Evolutionary conservation across 2,113 vertebrate genomes (phyloP).

Genomic region (Actinemys pallida): DNA sequence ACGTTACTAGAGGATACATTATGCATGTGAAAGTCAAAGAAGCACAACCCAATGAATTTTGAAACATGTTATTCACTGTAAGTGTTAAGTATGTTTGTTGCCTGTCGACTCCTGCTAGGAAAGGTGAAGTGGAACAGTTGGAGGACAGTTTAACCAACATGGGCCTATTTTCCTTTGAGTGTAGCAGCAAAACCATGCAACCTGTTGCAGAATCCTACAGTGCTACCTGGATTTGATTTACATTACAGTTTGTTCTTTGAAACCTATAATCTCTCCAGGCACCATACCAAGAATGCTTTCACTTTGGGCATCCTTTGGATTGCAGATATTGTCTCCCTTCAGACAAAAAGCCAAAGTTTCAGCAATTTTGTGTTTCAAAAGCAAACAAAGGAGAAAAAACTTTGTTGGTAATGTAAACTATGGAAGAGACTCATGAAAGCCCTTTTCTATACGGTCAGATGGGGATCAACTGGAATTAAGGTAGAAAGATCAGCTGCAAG

Average conservation of each 20-base stretch:
- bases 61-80: conserved; percentile 60
- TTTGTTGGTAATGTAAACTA: neutral
- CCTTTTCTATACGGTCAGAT: neutral
- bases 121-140: conserved; percentile 76
- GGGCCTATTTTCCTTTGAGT: conserved; percentile 71
- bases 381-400: neutral
- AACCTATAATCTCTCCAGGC: conserved; percentile 74
- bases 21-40: conserved; percentile 47
- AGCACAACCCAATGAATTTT: conserved; percentile 57
- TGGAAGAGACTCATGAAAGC: neutral
- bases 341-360: conserved; percentile 9
- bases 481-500: neutral
- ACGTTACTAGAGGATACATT: conserved; percentile 47
- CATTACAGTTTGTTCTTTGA: conserved; percentile 67
- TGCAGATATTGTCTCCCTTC: conserved; percentile 42
- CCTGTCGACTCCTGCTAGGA: conserved; percentile 60
- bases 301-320: conserved; percentile 42
- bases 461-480: neutral
- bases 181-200: conserved; percentile 72
- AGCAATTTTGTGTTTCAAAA: neutral
- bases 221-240: conserved; percentile 72
- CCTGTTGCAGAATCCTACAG: conserved; percentile 57
- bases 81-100: conserved; percentile 66
- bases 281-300: conserved; percentile 68
- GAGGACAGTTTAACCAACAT: conserved; percentile 77